phyloP scores from a whole-genome alignment of 1,140 invertebrate genomes.

The Ceratosolen solmsi region DNA sequence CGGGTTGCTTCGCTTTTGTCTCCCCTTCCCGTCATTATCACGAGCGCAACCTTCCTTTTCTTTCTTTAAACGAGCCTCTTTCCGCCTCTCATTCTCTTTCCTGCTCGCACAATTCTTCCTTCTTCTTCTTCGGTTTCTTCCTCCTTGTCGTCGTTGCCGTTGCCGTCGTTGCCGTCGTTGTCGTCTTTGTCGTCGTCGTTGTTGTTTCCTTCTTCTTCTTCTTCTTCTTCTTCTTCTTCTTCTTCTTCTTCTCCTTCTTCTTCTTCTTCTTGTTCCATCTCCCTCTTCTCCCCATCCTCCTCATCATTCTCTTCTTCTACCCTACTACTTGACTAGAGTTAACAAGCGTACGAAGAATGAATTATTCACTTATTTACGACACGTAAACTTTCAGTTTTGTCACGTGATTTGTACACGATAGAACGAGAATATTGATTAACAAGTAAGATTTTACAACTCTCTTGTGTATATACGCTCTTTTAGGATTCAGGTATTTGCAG shows the following conservation, averaged over 20 bases:
- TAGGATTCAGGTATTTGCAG: not conserved
- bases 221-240: not conserved
- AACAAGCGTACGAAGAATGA: slow-evolving; percentile 65
- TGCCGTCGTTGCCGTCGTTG: too few species aligned
- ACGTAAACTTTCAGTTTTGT: slow-evolving; percentile 62
- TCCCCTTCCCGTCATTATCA: too few species aligned
- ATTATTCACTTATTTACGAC: slow-evolving; percentile 72
- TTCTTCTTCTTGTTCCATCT: too few species aligned
- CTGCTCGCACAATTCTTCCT: slow-evolving; percentile 8
- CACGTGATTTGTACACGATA: slow-evolving; percentile 51
- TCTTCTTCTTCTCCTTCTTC: not conserved
- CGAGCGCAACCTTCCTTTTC: slow-evolving; percentile 4
- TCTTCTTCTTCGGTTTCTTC: too few species aligned
- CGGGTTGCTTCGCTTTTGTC: not conserved
- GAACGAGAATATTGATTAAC: slow-evolving; percentile 49
- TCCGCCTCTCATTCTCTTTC: not conserved
- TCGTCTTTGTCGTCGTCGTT: too few species aligned
- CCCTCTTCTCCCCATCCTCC: slow-evolving; percentile 10
- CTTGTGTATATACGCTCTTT: slow-evolving; percentile 2
- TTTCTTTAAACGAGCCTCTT: not conserved
- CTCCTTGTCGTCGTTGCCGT: too few species aligned
- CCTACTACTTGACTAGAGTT: slow-evolving; percentile 52
- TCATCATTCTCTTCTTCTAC: slow-evolving; percentile 53
- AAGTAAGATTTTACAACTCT: slow-evolving; percentile 48
- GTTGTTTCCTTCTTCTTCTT: too few species aligned